Conservation (phyloP, 2,888 invertebrate genomes). For the Pterostichus niger region DNA sequence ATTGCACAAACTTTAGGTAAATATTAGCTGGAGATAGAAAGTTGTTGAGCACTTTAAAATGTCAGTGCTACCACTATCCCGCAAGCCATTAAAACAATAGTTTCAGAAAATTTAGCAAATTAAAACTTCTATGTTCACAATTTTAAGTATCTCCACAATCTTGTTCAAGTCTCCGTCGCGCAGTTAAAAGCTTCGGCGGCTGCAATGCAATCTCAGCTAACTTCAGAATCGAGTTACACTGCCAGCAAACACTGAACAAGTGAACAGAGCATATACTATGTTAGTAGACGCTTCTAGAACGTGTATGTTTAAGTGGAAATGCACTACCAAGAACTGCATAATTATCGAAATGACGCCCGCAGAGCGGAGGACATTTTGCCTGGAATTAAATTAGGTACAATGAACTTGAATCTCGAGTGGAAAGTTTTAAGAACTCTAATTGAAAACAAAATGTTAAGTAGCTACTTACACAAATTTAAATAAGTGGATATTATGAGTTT, state of each 20-base stretch:
- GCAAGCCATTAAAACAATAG: conserved; percentile 47
- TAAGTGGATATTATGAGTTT: conserved; percentile 16
- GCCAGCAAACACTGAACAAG: background rate
- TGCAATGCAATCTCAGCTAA: conserved; percentile 37
- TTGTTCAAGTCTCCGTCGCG: conserved; percentile 39
- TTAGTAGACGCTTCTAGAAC: conserved; percentile 1
- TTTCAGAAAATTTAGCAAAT: conserved; percentile 39
- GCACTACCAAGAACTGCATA: conserved; percentile 33
- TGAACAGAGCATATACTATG: background rate
- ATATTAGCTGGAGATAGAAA: conserved; percentile 13
- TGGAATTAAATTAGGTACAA: conserved; percentile 40
- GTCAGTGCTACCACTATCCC: conserved; percentile 4
- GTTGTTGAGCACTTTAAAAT: conserved; percentile 39
- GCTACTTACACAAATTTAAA: conserved; percentile 17
- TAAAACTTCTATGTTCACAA: conserved; percentile 48
- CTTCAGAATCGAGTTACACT: conserved; percentile 42
- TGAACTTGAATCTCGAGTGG: conserved; percentile 27
- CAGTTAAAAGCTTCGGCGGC: conserved; percentile 26
- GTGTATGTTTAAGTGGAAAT: background rate
- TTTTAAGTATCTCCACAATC: conserved; percentile 47
- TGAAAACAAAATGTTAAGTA: conserved; percentile 31
- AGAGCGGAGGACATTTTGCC: background rate
- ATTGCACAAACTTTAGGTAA: conserved; percentile 8
- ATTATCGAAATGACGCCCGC: conserved; percentile 20
- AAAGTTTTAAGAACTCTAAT: conserved; percentile 19